Conservation (phyloP, 2,888 invertebrate genomes). For the Agriopis leucophaearia region DNA sequence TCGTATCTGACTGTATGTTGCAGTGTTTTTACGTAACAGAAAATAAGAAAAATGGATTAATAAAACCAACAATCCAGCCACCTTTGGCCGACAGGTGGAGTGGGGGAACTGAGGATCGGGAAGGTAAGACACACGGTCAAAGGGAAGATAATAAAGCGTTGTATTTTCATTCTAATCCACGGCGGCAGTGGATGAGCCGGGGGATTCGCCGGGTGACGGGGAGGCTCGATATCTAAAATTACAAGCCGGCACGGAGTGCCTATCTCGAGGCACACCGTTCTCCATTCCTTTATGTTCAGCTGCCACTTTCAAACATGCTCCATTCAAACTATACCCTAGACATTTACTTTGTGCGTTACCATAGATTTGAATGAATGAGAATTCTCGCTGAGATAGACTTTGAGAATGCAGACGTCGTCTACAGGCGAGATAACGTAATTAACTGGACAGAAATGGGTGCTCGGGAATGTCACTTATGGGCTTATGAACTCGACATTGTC, state of each 20-base stretch:
- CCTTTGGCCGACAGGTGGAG: constrained; percentile 59
- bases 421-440: constrained; percentile 30
- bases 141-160: constrained; percentile 82
- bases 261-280: constrained; percentile 76
- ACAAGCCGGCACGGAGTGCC: constrained; percentile 80
- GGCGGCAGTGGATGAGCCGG: constrained; percentile 66
- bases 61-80: constrained; percentile 67
- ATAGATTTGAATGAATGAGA: constrained; percentile 63
- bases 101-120: constrained; percentile 61
- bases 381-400: constrained; percentile 44
- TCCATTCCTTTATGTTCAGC: constrained; percentile 79
- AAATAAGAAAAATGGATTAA: constrained; percentile 58
- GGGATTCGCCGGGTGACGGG: constrained; percentile 62
- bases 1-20: constrained; percentile 4
- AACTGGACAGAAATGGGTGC: constrained; percentile 38
- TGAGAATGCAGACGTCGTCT: constrained; percentile 52
- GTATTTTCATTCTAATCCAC: constrained; percentile 83
- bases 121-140: constrained; percentile 82
- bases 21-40: constrained; percentile 42
- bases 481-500: constrained; percentile 41
- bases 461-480: constrained; percentile 47
- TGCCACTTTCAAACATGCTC: constrained; percentile 80
- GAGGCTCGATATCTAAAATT: constrained; percentile 84
- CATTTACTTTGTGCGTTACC: constrained; percentile 70
- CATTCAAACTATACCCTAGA: constrained; percentile 76